Base-by-base conservation (phyloP, 2,113 vertebrate genomes). In the Neomonachus schauinslandi region DNA sequence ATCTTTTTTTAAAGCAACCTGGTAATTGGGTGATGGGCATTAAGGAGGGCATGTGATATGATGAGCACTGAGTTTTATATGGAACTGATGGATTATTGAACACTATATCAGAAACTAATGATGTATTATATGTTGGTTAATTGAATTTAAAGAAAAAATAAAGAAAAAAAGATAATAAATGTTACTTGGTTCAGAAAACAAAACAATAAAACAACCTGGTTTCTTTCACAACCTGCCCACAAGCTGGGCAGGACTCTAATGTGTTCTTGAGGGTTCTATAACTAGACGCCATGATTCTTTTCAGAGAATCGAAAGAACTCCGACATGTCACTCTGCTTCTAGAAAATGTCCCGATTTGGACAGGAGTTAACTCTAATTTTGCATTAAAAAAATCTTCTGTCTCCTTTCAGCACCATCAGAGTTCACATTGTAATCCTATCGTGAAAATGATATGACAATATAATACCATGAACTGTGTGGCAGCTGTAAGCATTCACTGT, bases 391-490 rank as follows among this genome's bases (percentile, higher is more conserved):
- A 57, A 4, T 8, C 18, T 63, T n/a, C n/a, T 10, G 1, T 18
- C n/a, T 74, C 39, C 71, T 18, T 0, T 46, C 7, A 39, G 39
- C 15, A 12, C 51, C 31, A 1, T 81, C 15, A 14, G 79, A 59
- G 4, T 65, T 46, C 83, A 28, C 14, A 9, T 19, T 28, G 18
- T 19, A 53, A 93, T 49, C 4, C 1, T 7, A 49, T 14, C 9
- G 65, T 65, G 31, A 28, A 86, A 86, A 84, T 2, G 4, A 1
- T 28, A 1, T 8, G 39, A 74, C 21, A 19, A 31, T 10, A 2
- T 0, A 39, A n/a, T 13, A 10, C 0, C 8, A 2, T 0, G 22
- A 2, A 4, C 5, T 5, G 6, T 0, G 0, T 0, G 4, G 18
- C 1, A 10, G 33, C 31, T n/a, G 8, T 33, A 51, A 84, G 55